phyloP scores from a whole-genome alignment of 2,797 vertebrate genomes.

The Sebastes itinus region DNA sequence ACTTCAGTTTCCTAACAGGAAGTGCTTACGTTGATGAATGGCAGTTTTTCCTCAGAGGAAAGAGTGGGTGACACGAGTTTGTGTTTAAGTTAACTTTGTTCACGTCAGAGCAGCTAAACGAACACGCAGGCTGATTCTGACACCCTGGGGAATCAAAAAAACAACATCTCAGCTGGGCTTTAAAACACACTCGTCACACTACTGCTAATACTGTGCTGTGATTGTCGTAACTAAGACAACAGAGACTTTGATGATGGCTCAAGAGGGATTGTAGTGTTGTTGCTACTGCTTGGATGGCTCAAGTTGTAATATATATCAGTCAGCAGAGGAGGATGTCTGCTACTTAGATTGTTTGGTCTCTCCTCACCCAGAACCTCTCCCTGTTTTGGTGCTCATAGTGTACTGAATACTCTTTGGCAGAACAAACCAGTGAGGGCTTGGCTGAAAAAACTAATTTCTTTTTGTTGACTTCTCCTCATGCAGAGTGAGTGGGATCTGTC shows the following conservation, averaged over 20 bases:
- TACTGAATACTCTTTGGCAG: constrained; percentile 19
- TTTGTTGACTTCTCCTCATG: constrained; percentile 1
- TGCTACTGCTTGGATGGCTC: not conserved
- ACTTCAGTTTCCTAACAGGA: constrained; percentile 72
- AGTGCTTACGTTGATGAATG: constrained; percentile 64
- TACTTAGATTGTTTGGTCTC: constrained; percentile 6
- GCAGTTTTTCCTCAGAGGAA: constrained; percentile 73
- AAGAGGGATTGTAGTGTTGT: not conserved
- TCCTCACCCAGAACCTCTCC: constrained; percentile 8
- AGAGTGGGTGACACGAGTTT: constrained; percentile 66
- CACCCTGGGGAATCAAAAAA: not conserved
- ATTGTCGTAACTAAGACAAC: not conserved
- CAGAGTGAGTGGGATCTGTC: not conserved
- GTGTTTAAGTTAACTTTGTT: constrained; percentile 19
- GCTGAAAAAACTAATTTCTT: not conserved
- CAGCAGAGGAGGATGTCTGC: constrained; percentile 31
- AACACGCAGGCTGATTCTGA: not conserved
- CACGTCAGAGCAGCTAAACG: not conserved
- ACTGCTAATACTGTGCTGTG: not conserved
- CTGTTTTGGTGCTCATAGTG: not conserved
- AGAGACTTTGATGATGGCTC: not conserved
- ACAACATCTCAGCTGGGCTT: constrained; percentile 15
- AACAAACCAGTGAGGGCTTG: constrained; percentile 6
- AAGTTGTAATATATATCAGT: constrained; percentile 20
- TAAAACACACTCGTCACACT: constrained; percentile 4